A percentile compares a stretch with the other conserved stretches of the same genome.
Evolutionary conservation across 2,888 invertebrate species (phyloP).

Genomic region (Eumerus sabulonum): DNA sequence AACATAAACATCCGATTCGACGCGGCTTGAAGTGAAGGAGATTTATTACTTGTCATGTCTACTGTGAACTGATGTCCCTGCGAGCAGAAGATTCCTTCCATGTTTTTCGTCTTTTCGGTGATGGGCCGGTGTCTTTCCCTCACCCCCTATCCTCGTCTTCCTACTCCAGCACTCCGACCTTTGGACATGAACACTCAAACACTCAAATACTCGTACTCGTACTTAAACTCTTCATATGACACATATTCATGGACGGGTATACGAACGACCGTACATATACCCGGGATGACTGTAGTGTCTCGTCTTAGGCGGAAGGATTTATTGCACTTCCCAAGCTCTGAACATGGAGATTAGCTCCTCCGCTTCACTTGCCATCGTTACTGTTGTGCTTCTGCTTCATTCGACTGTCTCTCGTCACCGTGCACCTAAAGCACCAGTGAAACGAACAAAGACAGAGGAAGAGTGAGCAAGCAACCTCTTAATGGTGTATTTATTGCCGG

Average conservation of each 20-base stretch:
- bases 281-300: slow-evolving; percentile 41
- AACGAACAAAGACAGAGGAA: too few species aligned
- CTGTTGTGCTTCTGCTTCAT: slow-evolving; percentile 12
- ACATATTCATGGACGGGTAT: too few species aligned
- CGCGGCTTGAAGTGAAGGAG: slow-evolving; percentile 68
- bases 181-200: slow-evolving; percentile 59
- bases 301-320: slow-evolving; percentile 67
- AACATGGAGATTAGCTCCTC: slow-evolving; percentile 69
- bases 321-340: slow-evolving; percentile 61
- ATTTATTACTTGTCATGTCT: slow-evolving; percentile 67
- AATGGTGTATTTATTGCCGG: slow-evolving; percentile 68
- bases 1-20: slow-evolving; percentile 66
- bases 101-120: slow-evolving; percentile 16
- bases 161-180: slow-evolving; percentile 37
- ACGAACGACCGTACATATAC: slow-evolving; percentile 1
- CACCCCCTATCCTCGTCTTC: slow-evolving; percentile 4
- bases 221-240: slow-evolving; percentile 48
- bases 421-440: too few species aligned
- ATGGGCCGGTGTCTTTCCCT: too few species aligned
- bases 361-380: slow-evolving; percentile 38
- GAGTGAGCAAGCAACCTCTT: slow-evolving; percentile 58
- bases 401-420: slow-evolving; percentile 3
- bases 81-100: slow-evolving; percentile 28
- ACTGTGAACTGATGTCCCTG: slow-evolving; percentile 64
- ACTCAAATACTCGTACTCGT: slow-evolving; percentile 36